Conservation (phyloP, 2,888 invertebrate species). For the Epirrhoe alternata region DNA sequence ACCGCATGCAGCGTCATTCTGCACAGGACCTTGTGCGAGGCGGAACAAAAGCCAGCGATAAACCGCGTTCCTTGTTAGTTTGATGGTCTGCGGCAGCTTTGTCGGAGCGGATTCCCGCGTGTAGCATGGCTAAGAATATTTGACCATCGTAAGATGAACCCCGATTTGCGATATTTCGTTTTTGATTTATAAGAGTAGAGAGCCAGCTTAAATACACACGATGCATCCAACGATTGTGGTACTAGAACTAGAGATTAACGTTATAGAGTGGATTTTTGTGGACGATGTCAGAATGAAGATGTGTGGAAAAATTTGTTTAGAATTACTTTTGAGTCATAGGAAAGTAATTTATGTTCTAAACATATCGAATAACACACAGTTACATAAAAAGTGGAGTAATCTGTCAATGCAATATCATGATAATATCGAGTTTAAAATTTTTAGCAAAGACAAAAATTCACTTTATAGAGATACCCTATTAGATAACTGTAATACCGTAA, state of each 20-base stretch:
- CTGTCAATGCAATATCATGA: background rate
- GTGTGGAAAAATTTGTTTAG: conserved; percentile 14
- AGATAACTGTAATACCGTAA: conserved; percentile 47
- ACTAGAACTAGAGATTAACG: conserved; percentile 41
- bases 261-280: conserved; percentile 58
- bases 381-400: background rate
- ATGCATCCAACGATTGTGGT: conserved; percentile 63
- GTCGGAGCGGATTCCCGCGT: no score
- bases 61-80: no score
- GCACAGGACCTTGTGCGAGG: no score
- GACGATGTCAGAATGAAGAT: conserved; percentile 5
- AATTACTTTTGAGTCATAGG: conserved; percentile 20
- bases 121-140: no score
- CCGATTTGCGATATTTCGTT: background rate
- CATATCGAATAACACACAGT: background rate
- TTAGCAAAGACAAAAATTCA: conserved; percentile 48
- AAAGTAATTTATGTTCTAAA: conserved; percentile 22
- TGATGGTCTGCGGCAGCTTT: no score
- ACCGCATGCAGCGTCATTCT: no score
- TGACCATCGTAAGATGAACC: background rate
- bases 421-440: background rate
- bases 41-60: no score
- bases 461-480: conserved; percentile 47
- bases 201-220: conserved; percentile 47
- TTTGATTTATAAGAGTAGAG: background rate